A percentile compares a stretch with the other conserved stretches of the same genome.
These are phyloP conservation scores for Bubo scandiacus DNA, from an alignment of 2,113 vertebrate species.

Conservation along the genomic window DNA sequence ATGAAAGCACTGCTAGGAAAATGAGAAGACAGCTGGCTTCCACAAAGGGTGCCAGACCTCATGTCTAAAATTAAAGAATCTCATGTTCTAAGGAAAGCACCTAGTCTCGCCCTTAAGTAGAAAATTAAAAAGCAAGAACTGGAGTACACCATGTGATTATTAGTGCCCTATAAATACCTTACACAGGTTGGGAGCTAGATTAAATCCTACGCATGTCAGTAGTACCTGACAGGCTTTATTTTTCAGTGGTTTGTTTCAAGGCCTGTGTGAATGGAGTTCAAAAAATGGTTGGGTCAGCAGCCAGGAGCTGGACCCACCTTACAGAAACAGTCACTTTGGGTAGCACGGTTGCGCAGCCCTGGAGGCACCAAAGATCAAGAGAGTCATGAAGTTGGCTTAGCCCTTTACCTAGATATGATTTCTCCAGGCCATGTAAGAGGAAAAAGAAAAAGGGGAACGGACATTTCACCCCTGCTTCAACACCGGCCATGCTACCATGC, in stretches of 20 bases:
- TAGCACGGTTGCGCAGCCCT: background rate
- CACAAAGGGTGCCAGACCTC: constrained; percentile 65
- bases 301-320: background rate
- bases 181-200: background rate
- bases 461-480: background rate
- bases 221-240: background rate
- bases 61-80: constrained; percentile 62
- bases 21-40: constrained; percentile 56
- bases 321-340: background rate
- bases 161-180: background rate
- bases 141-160: background rate
- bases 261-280: background rate
- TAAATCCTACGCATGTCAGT: background rate
- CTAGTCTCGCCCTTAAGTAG: constrained; percentile 28
- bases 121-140: constrained; percentile 41
- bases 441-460: background rate
- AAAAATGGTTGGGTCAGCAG: background rate
- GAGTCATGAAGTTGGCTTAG: background rate
- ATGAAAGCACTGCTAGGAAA: constrained; percentile 66
- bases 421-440: background rate
- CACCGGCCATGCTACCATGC: background rate
- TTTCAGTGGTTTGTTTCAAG: background rate
- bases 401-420: background rate
- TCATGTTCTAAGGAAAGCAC: constrained; percentile 50
- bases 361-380: background rate